Percentiles rank a stretch among this genome's conserved stretches.
Conservation (phyloP, 2,113 vertebrate genomes). For the Eurypyga helias region DNA sequence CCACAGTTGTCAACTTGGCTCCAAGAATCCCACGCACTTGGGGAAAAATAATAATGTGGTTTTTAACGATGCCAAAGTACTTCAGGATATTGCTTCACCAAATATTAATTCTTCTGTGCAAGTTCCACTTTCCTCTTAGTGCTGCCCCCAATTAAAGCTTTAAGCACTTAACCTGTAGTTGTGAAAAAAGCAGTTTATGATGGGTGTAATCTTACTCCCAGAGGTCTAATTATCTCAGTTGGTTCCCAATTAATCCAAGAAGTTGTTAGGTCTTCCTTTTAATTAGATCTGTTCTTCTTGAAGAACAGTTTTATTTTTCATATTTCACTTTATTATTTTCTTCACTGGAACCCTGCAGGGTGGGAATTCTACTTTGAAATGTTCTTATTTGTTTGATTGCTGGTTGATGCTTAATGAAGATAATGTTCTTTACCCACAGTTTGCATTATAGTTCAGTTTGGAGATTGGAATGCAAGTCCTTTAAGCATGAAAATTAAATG, state of each 20-base stretch:
- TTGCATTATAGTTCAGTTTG: constrained; percentile 28
- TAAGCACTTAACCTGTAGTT: constrained; percentile 86
- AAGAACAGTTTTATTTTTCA: constrained; percentile 73
- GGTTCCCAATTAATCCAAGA: constrained; percentile 97
- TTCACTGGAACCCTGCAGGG: constrained; percentile 74
- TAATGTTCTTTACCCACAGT: constrained; percentile 63
- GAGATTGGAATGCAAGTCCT: constrained; percentile 35
- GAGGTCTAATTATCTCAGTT: constrained; percentile 97
- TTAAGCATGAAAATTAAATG: constrained; percentile 57
- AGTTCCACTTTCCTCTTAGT: constrained; percentile 83
- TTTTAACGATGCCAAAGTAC: constrained; percentile 66
- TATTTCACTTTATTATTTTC: constrained; percentile 79
- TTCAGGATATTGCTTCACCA: constrained; percentile 73
- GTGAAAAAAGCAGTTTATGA: constrained; percentile 88
- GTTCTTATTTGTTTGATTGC: constrained; percentile 75
- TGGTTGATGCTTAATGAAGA: constrained; percentile 71
- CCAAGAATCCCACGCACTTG: constrained; percentile 34
- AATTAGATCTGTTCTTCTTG: constrained; percentile 83
- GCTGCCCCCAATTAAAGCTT: constrained; percentile 87
- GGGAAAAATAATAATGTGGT: constrained; percentile 52
- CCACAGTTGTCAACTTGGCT: constrained; percentile 56
- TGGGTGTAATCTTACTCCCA: constrained; percentile 93
- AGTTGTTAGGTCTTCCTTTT: constrained; percentile 91
- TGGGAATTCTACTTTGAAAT: constrained; percentile 73
- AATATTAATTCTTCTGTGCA: constrained; percentile 86